Base-by-base conservation (phyloP, 2,888 invertebrate genomes). In the Folsomia candida region DNA sequence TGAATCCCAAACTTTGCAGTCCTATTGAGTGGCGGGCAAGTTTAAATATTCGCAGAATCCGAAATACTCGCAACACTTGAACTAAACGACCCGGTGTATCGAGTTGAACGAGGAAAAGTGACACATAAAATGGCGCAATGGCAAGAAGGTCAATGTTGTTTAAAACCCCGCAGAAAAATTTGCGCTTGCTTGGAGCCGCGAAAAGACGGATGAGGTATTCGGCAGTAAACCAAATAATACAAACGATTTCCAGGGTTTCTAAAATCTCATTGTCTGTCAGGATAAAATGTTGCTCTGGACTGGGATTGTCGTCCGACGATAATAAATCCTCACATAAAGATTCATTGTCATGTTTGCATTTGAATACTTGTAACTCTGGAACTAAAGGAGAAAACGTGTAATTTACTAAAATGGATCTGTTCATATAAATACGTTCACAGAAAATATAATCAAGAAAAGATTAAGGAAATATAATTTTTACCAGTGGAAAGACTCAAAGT, bases 11-110 rank as follows among this genome's bases (percentile, higher is more conserved):
- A 51, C 73, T 71, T 62, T 75, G 73, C 9, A 75, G 64, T 22
- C 75, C 75, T 2, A 71, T 72, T 18, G 71, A 71, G 60, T 75
- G 75, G 6, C 75, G 64, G 2, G 73, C 75, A n/a, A 75, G 25
- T 64, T 75, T 75, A 57, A 75, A 75, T 51, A 75, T 71, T 64
- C 75, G 63, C n/a, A 75, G 63, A 24, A 75, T 75, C 28, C 75
- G 68, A 51, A 75, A 71, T 9, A 75, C 67, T 66, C 73, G 71
- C 4, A 75, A 63, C n/a, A 73, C 71, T 68, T 75, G 73, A 2
- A 73, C 57, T 1, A 75, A 62, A 25, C 73, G 60, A 26, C 73
- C 73, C 0, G 73, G 67, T 14, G 70, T 70, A 27, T 71, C 73
- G 6, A 73, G 67, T 47, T 73, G 73, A n/a, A 63, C 68, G 1